phyloP scores from a whole-genome alignment of 2,113 vertebrate genomes.

The Macquaria australasica region DNA sequence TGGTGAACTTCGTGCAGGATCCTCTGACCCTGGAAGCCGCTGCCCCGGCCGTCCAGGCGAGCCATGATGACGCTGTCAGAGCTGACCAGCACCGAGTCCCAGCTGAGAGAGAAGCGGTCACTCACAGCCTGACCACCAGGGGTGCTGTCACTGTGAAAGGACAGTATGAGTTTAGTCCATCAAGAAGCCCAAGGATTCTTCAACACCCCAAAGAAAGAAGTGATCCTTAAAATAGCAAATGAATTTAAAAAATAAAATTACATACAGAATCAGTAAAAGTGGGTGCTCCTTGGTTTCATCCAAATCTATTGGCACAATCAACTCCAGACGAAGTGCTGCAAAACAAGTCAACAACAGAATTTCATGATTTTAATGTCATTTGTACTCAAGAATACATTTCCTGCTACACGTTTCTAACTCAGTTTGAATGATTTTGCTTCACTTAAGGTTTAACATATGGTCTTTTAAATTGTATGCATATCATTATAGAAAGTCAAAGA shows the following conservation, averaged over 20 bases:
- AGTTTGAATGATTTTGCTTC: neutral
- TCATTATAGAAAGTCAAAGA: neutral
- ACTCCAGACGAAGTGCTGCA: conserved; percentile 78
- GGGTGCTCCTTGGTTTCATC: conserved; percentile 77
- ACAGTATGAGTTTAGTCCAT: neutral
- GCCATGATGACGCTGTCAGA: conserved; percentile 92
- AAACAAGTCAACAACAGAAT: conserved; percentile 27
- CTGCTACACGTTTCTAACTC: neutral
- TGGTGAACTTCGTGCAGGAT: conserved; percentile 93
- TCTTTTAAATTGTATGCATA: too few species aligned
- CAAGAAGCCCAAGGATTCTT: too few species aligned
- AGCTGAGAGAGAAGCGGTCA: conserved; percentile 91
- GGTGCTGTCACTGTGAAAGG: conserved; percentile 86
- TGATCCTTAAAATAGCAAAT: neutral
- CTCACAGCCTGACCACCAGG: conserved; percentile 94
- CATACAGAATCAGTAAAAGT: conserved; percentile 82
- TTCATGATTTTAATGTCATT: neutral
- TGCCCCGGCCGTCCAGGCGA: conserved; percentile 95
- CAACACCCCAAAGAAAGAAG: conserved; percentile 2
- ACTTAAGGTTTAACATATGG: neutral
- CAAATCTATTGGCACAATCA: conserved; percentile 77
- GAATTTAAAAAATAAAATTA: conserved; percentile 8
- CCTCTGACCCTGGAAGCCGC: conserved; percentile 94
- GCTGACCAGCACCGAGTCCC: conserved; percentile 96
- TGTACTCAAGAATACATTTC: neutral